These are phyloP conservation scores for Tinea trinotella DNA, from an alignment of 2,888 invertebrate genomes.

Conservation along the genomic window DNA sequence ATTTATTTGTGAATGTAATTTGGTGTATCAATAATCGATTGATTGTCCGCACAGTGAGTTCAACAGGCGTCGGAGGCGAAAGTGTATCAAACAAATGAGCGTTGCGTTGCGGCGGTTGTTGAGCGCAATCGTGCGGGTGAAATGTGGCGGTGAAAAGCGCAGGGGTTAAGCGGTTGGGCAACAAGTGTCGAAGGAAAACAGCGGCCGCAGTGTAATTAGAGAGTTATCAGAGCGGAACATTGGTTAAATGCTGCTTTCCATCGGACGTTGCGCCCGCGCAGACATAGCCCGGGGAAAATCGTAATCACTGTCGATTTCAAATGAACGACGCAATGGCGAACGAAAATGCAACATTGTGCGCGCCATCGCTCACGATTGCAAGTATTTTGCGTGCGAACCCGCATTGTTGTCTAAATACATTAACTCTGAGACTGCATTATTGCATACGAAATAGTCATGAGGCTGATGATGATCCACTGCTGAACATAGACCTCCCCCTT, in stretches of 20 bases:
- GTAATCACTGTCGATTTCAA: conserved; percentile 72
- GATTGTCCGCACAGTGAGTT: conserved; percentile 23
- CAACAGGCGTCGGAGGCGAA: conserved; percentile 40
- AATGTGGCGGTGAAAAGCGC: conserved; percentile 55
- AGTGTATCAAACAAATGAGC: conserved; percentile 56
- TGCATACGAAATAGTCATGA: no score
- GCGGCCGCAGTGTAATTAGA: conserved; percentile 59
- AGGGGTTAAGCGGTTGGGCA: conserved; percentile 56
- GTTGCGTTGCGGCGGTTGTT: conserved; percentile 26
- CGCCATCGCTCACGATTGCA: conserved; percentile 27
- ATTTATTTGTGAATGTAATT: no score
- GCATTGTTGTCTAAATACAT: no score
- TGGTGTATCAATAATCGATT: background rate
- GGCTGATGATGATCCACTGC: no score
- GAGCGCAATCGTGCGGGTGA: conserved; percentile 46
- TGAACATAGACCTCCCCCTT: no score
- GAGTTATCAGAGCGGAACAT: conserved; percentile 71
- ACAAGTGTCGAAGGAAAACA: conserved; percentile 64
- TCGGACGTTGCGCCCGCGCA: conserved; percentile 68
- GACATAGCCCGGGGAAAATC: conserved; percentile 65
- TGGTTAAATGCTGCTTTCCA: conserved; percentile 71
- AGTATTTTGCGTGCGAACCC: conserved; percentile 18
- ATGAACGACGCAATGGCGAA: conserved; percentile 25
- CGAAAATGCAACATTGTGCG: conserved; percentile 2
- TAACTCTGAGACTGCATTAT: no score